These are phyloP conservation scores for Cheirogaleus medius DNA, from an alignment of 2,113 vertebrate species.

Conservation along the genomic window DNA sequence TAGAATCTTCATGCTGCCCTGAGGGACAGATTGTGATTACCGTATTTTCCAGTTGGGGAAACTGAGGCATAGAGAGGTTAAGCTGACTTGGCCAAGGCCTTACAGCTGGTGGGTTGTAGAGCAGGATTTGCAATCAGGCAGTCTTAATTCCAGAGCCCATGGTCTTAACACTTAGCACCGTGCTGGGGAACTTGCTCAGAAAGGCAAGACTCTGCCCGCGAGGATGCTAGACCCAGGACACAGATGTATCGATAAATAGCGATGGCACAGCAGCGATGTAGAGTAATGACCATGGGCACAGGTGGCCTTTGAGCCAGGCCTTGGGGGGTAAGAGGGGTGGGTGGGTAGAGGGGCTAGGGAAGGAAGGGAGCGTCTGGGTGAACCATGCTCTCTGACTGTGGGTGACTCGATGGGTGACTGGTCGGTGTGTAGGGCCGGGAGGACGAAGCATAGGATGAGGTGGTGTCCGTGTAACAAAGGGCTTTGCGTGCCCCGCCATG, in stretches of 20 bases:
- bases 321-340: neutral
- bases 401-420: neutral
- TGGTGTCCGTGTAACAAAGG: neutral
- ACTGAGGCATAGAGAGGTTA: neutral
- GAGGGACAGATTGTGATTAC: no score
- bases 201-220: neutral
- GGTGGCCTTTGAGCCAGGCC: neutral
- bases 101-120: neutral
- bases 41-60: neutral
- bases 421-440: fast-evolving
- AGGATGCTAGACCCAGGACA: neutral
- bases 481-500: neutral
- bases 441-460: fast-evolving
- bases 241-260: no score
- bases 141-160: neutral
- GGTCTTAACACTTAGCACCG: no score
- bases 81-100: neutral
- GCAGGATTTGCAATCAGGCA: neutral
- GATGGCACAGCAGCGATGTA: no score
- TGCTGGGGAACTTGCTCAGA: neutral
- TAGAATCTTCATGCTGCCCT: neutral
- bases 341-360: neutral
- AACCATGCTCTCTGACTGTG: fast-evolving
- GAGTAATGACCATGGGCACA: neutral
- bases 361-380: fast-evolving